Conservation (phyloP, 1,140 invertebrate genomes). For the Metopolophium dirhodum region DNA sequence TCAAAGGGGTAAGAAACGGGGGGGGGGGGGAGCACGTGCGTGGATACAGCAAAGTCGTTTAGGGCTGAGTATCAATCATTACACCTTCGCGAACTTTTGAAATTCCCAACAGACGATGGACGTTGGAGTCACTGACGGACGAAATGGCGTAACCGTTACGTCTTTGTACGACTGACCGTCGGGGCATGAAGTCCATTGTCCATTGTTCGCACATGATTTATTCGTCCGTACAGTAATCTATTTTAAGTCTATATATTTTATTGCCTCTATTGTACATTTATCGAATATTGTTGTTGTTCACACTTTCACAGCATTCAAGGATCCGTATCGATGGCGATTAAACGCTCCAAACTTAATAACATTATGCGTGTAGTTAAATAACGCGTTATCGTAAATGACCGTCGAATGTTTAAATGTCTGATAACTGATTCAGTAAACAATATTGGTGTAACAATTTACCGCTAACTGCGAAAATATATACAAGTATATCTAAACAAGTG, state of each 20-base stretch:
- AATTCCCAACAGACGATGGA: neutral
- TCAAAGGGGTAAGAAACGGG: neutral
- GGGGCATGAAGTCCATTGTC: neutral
- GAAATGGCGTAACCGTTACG: neutral
- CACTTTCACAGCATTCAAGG: neutral
- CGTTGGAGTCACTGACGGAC: neutral
- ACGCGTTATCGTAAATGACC: neutral
- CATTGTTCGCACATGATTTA: neutral
- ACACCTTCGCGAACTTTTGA: neutral
- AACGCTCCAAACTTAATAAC: neutral
- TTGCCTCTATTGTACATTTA: neutral
- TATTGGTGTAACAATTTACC: neutral
- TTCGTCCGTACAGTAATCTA: neutral
- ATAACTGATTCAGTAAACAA: neutral
- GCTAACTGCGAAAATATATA: neutral
- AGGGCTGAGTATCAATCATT: neutral
- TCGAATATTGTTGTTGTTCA: neutral
- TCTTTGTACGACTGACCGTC: neutral
- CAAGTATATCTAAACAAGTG: neutral
- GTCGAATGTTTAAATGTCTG: neutral
- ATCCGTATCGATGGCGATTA: neutral
- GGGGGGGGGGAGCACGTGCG: too few relatives aligned
- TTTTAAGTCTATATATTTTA: neutral
- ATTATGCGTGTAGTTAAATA: neutral
- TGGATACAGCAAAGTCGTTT: neutral